A percentile compares a stretch with the other conserved stretches of the same genome.
Evolutionary conservation across 37 sponge, comb jelly and placozoan species (phyloP).

Genomic region (Oscarella lobularis): DNA sequence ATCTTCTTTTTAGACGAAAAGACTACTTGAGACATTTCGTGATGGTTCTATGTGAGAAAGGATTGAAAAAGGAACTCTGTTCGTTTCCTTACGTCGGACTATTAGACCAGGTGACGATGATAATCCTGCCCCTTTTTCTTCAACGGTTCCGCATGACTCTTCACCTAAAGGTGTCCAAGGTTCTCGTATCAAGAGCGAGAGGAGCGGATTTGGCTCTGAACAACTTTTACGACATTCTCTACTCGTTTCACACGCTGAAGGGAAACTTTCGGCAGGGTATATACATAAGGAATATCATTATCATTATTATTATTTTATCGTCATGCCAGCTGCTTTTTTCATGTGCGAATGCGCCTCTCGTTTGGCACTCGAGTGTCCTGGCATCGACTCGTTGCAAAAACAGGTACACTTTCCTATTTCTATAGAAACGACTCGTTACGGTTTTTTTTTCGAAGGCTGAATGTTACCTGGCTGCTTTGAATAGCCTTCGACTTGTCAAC

Average conservation of each 20-base stretch:
- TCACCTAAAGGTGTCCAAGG: too few relatives aligned
- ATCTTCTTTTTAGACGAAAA: slow-evolving; percentile 14
- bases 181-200: too few relatives aligned
- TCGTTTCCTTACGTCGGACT: slow-evolving; percentile 28
- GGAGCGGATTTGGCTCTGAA: slow-evolving; percentile 18
- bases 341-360: not conserved
- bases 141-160: too few relatives aligned
- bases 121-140: too few relatives aligned
- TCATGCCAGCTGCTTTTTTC: not conserved
- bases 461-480: slow-evolving; percentile 22
- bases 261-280: slow-evolving; percentile 41
- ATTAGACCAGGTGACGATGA: slow-evolving; percentile 40
- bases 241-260: slow-evolving; percentile 38
- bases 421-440: not conserved
- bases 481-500: slow-evolving; percentile 16
- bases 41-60: slow-evolving; percentile 33
- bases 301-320: too few relatives aligned
- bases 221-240: slow-evolving; percentile 51
- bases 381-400: not conserved
- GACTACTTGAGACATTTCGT: slow-evolving; percentile 48
- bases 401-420: not conserved
- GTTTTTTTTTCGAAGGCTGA: slow-evolving; percentile 3
- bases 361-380: not conserved
- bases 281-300: too few relatives aligned
- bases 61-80: slow-evolving; percentile 28